Evolutionary conservation across 1,140 invertebrate species (phyloP), one percentile per base, ranked within the genome.

Genomic region (Drosophila nigrodunni): DNA sequence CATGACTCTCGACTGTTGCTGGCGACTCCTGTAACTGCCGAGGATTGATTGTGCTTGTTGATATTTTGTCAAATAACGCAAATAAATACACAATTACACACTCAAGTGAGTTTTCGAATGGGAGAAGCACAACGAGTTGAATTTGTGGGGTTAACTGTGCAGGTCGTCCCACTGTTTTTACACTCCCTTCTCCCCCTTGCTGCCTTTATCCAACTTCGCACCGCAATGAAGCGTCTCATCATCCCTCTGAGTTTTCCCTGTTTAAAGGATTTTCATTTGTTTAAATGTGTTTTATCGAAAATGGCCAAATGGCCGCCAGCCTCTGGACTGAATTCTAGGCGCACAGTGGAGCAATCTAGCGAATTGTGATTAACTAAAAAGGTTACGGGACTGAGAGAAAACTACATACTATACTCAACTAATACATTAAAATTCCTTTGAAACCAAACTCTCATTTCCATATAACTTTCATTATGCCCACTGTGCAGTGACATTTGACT

Each of bases 51-150:
- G 85, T 78, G 85, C 85, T 89, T 89, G 85, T 89, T 89, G 85
- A 89, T 89, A 89, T 89, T 89, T 89, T 89, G 86, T 89, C 85
- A 89, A 89, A 89, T 89, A 89, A 89, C 86, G 86, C 81, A 89
- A 89, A 89, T 89, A 89, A 89, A 89, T 89, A 89, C 85, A 89
- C 85, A 89, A 89, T 89, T 89, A 90, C 85, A 89, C 85, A 89
- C 86, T 89, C 85, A 89, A 89, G 85, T 89, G 85, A 85, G 55
- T 79, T 30, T 30, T 50, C 77, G 37, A 55, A 30, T 30, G 62
- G 73, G 59, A 43, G 49, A 37, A 37, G 37, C 52, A 34, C 25
- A 47, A 37, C 49, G 62, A 52, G 15, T 41, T 44, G 60, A 69
- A 78, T 83, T 77, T 80, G 81, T 83, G 77, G 83, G 77, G 77